Base-by-base conservation (phyloP, 2,888 invertebrate genomes). In the Smittia aterrima region DNA sequence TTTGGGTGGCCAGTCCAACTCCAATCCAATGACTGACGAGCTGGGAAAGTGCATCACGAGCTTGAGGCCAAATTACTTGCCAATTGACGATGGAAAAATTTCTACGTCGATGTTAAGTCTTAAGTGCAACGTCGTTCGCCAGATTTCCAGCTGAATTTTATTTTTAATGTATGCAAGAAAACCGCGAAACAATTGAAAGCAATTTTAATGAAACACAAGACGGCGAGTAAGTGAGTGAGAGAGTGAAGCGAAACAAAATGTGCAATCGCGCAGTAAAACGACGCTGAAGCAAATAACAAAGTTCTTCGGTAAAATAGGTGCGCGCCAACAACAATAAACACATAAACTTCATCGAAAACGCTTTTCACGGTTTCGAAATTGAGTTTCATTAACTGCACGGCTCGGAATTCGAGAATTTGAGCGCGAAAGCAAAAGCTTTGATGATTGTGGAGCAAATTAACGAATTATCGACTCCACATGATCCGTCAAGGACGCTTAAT, bases 261-360 rank as follows among this genome's bases (percentile, higher is more conserved):
- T 58, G 58, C 58, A 58, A 58, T 58, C 58, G 58, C 58, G 58
- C 58, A 58, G 18, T 58, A 58, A 58, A 58, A 22, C 58, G 58
- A 18, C 2, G 20, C 18, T 9, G 32, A 9, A 32, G 32, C 32
- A n/a, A n/a, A n/a, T n/a, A n/a, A n/a, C n/a, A 47, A 47, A 3
- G 16, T 47, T 47, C 47, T 47, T 47, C 58, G 18, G 9, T 7
- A 18, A 58, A 58, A 20, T 1, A 7, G 32, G 32, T 18, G 58
- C 58, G 18, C 47, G 53, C n/a, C n/a, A 47, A 47, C 58, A 58
- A 58, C 58, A 20, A 58, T 58, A 58, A 58, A 1, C 2, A 58
- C 58, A 58, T 22, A 1, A 58, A 58, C 9, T 2, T 22, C 18
- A 58, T 11, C 47, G 47, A 47, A 6, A 47, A 47, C 47, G 32